Conservation (phyloP, 2,888 invertebrate species). For the Ormyrus thymus region DNA sequence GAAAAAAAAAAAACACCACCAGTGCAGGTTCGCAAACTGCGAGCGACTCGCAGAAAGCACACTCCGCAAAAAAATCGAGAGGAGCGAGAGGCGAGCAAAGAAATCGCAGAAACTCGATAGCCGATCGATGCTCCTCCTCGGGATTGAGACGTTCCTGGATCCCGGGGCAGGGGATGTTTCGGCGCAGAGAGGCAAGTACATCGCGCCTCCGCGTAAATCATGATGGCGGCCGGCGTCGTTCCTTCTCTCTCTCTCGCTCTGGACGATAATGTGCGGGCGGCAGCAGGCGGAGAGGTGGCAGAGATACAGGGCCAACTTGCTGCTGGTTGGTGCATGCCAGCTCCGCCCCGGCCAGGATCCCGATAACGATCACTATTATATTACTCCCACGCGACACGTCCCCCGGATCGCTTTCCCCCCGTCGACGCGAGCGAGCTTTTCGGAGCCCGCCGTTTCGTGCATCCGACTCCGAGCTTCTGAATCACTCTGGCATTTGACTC, state of each 20-base stretch:
- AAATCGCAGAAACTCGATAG: too few species aligned
- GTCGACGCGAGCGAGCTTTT: not conserved
- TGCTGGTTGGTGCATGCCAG: slow-evolving; percentile 68
- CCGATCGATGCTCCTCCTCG: too few species aligned
- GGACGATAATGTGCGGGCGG: not conserved
- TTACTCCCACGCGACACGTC: slow-evolving; percentile 66
- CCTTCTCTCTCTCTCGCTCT: not conserved
- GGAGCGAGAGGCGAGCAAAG: too few species aligned
- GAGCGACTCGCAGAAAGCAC: too few species aligned
- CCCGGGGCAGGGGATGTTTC: not conserved
- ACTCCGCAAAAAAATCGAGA: too few species aligned
- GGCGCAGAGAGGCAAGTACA: too few species aligned
- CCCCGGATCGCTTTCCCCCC: not conserved
- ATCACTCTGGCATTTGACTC: not conserved
- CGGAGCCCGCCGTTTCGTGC: not conserved
- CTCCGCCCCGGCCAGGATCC: slow-evolving; percentile 68
- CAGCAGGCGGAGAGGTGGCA: not conserved
- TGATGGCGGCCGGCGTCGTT: slow-evolving; percentile 23
- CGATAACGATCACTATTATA: slow-evolving; percentile 69
- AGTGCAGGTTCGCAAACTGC: too few species aligned
- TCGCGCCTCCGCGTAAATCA: slow-evolving; percentile 12
- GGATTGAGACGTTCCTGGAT: too few species aligned
- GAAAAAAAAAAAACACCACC: too few species aligned
- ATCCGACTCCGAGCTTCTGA: not conserved
- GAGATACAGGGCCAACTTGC: slow-evolving; percentile 18